phyloP scores from a whole-genome alignment of 2,888 invertebrate species.

The Hofmannophila pseudospretella region DNA sequence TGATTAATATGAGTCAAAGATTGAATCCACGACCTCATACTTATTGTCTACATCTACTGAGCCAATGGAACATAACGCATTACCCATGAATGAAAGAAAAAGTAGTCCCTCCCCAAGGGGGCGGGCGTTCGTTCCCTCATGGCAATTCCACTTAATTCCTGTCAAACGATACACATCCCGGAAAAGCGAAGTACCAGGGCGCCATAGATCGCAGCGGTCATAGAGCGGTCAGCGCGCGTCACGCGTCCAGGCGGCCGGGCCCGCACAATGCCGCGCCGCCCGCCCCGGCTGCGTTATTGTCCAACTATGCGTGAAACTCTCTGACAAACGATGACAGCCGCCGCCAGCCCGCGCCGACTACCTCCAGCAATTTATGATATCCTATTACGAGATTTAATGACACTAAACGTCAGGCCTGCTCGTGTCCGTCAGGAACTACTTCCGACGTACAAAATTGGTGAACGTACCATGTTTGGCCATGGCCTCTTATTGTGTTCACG shows the following conservation, averaged over 20 bases:
- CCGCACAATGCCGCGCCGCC: slow-evolving; percentile 49
- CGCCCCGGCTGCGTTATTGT: slow-evolving; percentile 67
- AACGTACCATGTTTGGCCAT: no score
- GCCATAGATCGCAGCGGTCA: slow-evolving; percentile 24
- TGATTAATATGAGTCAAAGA: no score
- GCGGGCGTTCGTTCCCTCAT: no score
- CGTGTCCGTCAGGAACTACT: slow-evolving; percentile 46
- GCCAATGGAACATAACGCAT: no score
- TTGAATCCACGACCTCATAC: no score
- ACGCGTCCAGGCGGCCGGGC: slow-evolving; percentile 43
- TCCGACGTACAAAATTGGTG: slow-evolving; percentile 34
- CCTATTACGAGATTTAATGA: slow-evolving; percentile 78
- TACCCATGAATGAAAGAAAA: no score
- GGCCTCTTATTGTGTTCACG: no score
- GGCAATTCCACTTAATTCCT: not conserved
- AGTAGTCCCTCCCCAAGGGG: no score
- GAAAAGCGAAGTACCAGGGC: slow-evolving; percentile 19
- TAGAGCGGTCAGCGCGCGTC: slow-evolving; percentile 31
- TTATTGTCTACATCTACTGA: no score
- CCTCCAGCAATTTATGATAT: slow-evolving; percentile 76
- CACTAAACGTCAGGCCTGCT: slow-evolving; percentile 65
- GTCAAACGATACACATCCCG: slow-evolving; percentile 2
- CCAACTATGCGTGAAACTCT: slow-evolving; percentile 77
- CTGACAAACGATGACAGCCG: slow-evolving; percentile 79
- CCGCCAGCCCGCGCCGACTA: slow-evolving; percentile 59